Conservation (phyloP, 2,113 vertebrate genomes). For the Esox niger region DNA sequence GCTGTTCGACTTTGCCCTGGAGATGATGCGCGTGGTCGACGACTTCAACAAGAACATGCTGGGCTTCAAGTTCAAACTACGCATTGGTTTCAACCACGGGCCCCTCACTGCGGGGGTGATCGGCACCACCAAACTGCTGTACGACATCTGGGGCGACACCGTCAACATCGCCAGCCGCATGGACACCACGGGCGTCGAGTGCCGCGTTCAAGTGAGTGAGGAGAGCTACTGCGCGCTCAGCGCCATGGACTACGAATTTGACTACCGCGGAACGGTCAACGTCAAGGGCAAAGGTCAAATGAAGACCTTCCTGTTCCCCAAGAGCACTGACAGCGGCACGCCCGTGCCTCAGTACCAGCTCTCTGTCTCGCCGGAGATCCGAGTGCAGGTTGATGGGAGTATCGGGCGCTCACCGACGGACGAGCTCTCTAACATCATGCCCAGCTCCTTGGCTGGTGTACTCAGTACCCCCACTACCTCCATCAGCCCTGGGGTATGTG, state of each 20-base stretch:
- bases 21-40: slow-evolving; percentile 97
- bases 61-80: slow-evolving; percentile 95
- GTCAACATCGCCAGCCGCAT: slow-evolving; percentile 99
- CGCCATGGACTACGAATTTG: slow-evolving; percentile 93
- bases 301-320: slow-evolving; percentile 98
- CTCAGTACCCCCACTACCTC: slow-evolving; percentile 39
- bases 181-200: slow-evolving; percentile 97
- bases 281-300: slow-evolving; percentile 98
- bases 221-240: slow-evolving; percentile 91
- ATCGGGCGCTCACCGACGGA: slow-evolving; percentile 96
- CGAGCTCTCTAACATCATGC: slow-evolving; percentile 88
- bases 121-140: slow-evolving; percentile 95
- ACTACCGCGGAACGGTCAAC: slow-evolving; percentile 96
- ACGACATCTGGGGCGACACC: slow-evolving; percentile 98
- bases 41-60: slow-evolving; percentile 99
- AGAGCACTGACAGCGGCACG: slow-evolving; percentile 81
- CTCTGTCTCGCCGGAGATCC: slow-evolving; percentile 94
- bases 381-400: slow-evolving; percentile 96
- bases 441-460: slow-evolving; percentile 42
- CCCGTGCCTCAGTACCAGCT: slow-evolving; percentile 90
- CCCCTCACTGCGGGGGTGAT: slow-evolving; percentile 96
- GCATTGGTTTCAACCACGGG: slow-evolving; percentile 96
- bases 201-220: slow-evolving; percentile 95
- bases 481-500: slow-evolving; percentile 71
- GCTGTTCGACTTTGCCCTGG: slow-evolving; percentile 94